Evolutionary conservation across 2,888 invertebrate genomes (phyloP).

Genomic region (Mesoligia furuncula): DNA sequence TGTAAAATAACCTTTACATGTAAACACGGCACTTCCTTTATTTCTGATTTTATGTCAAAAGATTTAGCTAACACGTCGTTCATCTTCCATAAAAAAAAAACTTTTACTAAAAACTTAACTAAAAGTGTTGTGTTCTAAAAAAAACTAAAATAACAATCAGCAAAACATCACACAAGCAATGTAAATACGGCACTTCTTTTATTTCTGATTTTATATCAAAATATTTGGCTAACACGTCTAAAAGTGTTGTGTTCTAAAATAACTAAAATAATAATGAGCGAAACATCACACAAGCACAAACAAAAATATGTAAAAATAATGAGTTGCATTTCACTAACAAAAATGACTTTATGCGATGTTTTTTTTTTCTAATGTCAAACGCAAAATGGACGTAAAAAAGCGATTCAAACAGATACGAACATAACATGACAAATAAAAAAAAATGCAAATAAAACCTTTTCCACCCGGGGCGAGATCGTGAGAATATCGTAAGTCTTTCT

Average conservation of each 20-base stretch:
- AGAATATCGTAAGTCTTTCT: slow-evolving; percentile 85
- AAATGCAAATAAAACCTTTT: slow-evolving; percentile 80
- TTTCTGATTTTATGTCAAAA: neutral
- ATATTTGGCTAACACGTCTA: neutral
- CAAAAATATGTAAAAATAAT: slow-evolving; percentile 16
- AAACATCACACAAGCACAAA: slow-evolving; percentile 43
- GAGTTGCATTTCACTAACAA: slow-evolving; percentile 8
- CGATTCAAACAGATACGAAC: slow-evolving; percentile 28
- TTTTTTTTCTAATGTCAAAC: neutral
- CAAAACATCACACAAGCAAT: slow-evolving; percentile 39
- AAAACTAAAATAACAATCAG: neutral
- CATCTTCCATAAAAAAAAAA: neutral
- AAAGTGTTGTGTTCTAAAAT: neutral
- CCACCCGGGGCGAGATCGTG: slow-evolving; percentile 83
- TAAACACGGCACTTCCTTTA: neutral
- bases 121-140: neutral
- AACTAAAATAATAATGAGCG: neutral
- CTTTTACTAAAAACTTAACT: neutral
- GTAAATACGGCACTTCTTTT: too few species aligned
- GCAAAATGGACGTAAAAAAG: slow-evolving; percentile 27
- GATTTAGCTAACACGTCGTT: neutral
- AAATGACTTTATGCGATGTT: neutral
- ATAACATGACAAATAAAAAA: slow-evolving; percentile 53
- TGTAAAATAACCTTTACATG: neutral
- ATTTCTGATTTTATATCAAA: too few species aligned